phyloP scores from a whole-genome alignment of 2,113 vertebrate species.

The Oryzias melastigma region DNA sequence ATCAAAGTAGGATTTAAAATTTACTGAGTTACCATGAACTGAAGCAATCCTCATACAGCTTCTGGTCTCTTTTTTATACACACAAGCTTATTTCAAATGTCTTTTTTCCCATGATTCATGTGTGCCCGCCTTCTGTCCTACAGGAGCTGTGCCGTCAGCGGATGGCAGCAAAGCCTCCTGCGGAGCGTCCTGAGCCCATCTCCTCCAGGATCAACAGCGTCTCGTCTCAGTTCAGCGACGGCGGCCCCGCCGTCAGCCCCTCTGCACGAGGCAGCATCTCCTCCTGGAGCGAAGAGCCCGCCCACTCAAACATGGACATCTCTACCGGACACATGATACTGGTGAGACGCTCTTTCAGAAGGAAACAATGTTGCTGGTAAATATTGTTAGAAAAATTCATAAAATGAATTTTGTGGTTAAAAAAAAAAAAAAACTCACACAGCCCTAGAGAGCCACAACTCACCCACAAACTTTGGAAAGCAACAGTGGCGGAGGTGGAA shows the following conservation, averaged over 20 bases:
- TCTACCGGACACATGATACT: conserved; percentile 98
- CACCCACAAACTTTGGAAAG: too few relatives aligned
- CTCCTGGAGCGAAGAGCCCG: conserved; percentile 94
- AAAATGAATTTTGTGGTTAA: too few relatives aligned
- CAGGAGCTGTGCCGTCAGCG: conserved; percentile 96
- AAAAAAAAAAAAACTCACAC: too few relatives aligned
- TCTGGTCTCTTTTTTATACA: too few relatives aligned
- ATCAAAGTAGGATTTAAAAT: too few relatives aligned
- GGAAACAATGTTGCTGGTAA: too few relatives aligned
- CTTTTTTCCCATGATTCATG: not conserved
- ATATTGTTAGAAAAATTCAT: too few relatives aligned
- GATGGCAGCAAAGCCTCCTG: conserved; percentile 83
- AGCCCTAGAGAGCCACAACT: too few relatives aligned
- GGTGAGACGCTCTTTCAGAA: conserved; percentile 67
- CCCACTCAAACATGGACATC: conserved; percentile 96
- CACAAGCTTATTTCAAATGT: too few relatives aligned
- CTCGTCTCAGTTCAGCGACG: conserved; percentile 93
- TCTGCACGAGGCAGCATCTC: conserved; percentile 89
- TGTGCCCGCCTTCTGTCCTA: not conserved
- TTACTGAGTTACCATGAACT: too few relatives aligned
- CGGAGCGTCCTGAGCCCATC: conserved; percentile 82
- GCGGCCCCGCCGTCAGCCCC: conserved; percentile 86
- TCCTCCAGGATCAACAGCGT: conserved; percentile 88
- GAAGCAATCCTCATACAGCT: too few relatives aligned
- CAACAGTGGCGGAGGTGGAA: too few relatives aligned